Evolutionary conservation across 2,888 invertebrate genomes (phyloP), one percentile per base, ranked within the genome.

Genomic region (Himalopsyche japonica): DNA sequence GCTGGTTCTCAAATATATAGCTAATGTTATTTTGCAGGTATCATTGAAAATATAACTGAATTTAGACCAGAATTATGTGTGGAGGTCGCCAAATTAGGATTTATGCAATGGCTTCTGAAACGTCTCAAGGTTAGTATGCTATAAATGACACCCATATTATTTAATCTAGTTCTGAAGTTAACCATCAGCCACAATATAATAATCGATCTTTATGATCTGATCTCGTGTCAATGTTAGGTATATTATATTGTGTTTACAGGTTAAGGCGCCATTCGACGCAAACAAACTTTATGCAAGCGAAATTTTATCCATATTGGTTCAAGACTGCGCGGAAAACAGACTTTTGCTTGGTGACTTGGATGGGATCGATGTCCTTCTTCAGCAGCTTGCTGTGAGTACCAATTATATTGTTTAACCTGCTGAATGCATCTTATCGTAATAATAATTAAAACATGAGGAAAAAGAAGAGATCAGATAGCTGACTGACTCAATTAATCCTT

Each of bases 231-330:
- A 43, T 43, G 43, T 15, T 1, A 43, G 43, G 4, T 43, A 15
- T 4, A 15, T 4, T 43, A 43, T 43, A 43, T 43, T 57, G 1
- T 0, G 4, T 57, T 15, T 24, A 70, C 88, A 92, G 92, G 88
- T 94, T 49, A 98, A 98, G 92, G 93, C 96, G 78, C 97, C 98
- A 12, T 99, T 98, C 91, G 98, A 99, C 92, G 95, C 94, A 0
- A 99, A 99, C 90, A 99, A 98, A 91, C 91, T 99, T 79, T 99
- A 99, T 91, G 96, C 96, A 79, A 98, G 98, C 89, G 99, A 99
- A 93, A 96, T 99, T 87, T 91, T 99, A 79, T 98, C 99, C 20
- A 98, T 99, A 89, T 92, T 99, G 15, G 92, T 99, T 82, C 99
- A 99, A 92, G 96, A 96, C 87, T 96, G 97, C 87, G 95, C 96